Percentiles rank a stretch among this genome's conserved stretches.
phyloP scores from a whole-genome alignment of 2,888 invertebrate species.

The Epinotia ramella region DNA sequence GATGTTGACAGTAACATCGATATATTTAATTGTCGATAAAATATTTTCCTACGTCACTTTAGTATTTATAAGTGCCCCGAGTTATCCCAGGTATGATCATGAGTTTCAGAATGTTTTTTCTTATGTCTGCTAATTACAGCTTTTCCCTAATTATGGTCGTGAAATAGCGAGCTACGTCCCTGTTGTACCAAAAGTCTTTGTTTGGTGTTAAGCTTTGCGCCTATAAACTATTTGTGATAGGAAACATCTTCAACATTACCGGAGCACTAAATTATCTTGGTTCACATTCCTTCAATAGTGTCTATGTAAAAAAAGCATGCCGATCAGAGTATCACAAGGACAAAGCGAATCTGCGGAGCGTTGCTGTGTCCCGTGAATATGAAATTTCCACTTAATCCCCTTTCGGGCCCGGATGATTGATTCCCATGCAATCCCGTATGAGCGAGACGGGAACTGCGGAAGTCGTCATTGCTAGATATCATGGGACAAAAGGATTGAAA shows the following conservation, averaged over 20 bases:
- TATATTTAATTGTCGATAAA: too few species aligned
- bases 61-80: too few species aligned
- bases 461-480: slow-evolving; percentile 39
- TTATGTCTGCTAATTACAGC: too few species aligned
- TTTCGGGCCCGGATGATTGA: slow-evolving; percentile 48
- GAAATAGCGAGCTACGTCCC: not conserved
- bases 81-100: too few species aligned
- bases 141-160: too few species aligned
- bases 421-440: slow-evolving; percentile 46
- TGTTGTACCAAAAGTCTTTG: not conserved
- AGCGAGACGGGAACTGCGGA: slow-evolving; percentile 36
- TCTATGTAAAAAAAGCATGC: slow-evolving; percentile 22
- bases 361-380: slow-evolving; percentile 41
- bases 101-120: too few species aligned
- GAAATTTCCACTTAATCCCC: slow-evolving; percentile 44
- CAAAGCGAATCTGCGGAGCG: slow-evolving; percentile 36
- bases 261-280: slow-evolving; percentile 7
- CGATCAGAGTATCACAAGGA: slow-evolving; percentile 39
- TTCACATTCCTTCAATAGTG: slow-evolving; percentile 14
- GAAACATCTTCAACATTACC: not conserved
- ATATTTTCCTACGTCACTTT: too few species aligned
- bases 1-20: too few species aligned
- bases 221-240: not conserved
- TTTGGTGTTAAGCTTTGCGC: not conserved
- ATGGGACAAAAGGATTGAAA: slow-evolving; percentile 10